Base-by-base conservation (phyloP, 2,797 vertebrate species). In the Poeciliopsis infans region DNA sequence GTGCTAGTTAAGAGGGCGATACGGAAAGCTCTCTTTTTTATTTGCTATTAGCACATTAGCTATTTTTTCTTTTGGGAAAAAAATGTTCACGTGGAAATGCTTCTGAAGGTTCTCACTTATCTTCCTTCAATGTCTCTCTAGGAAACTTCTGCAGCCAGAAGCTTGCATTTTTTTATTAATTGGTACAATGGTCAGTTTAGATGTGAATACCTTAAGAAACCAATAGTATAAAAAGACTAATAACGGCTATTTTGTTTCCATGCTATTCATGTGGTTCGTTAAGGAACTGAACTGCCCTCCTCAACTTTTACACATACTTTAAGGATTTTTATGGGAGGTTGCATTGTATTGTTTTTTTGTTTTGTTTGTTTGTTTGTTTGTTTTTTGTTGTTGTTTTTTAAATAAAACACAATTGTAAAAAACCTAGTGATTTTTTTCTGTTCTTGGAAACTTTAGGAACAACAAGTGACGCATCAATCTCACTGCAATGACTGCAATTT, bases 321-420 rank as follows among this genome's bases (percentile, higher is more conserved):
- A 23, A 51, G 49, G 6, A 23, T 23, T 51, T 23, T 23, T 23
- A 23, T 51, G 20, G 49, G 49, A 51, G 7, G 49, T 51, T 51
- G 20, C 49, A 51, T 8, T 51, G 18, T 2, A 31, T n/a, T n/a
- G n/a, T n/a, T 49, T 7, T 20, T 20, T 47, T 47, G 1, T 18
- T 47, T 18, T 36, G n/a, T 36, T 33, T 33, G 33, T 33, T 33
- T 33, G 33, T 33, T 7, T 49, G 47, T 1, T n/a, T n/a, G n/a
- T n/a, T 36, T 36, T 47, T 47, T 16, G n/a, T n/a, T n/a, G n/a
- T n/a, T n/a, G n/a, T n/a, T n/a, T n/a, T n/a, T n/a, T n/a, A n/a
- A n/a, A n/a, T 31, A 31, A 36, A 53, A 10, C 23, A 4, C 11
- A n/a, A 25, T 55, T 0, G 10, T n/a, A 11, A n/a, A 3, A n/a